phyloP scores from a whole-genome alignment of 2,797 vertebrate species.

The Eulemur rubriventer region DNA sequence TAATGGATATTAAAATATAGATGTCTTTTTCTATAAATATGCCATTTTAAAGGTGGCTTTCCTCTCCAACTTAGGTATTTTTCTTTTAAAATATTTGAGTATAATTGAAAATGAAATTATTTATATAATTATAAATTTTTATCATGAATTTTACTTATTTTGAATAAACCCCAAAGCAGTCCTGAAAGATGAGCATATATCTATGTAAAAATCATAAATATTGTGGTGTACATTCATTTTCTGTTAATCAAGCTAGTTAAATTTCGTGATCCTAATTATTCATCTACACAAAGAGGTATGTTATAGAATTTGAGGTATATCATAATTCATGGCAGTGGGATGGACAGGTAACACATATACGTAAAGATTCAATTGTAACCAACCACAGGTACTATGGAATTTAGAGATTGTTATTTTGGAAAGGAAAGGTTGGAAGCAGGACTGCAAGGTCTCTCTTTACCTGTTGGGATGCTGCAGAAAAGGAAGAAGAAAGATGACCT shows the following conservation, averaged over 20 bases:
- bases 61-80: background rate
- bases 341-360: background rate
- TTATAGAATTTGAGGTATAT: background rate
- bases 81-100: background rate
- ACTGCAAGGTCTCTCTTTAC: background rate
- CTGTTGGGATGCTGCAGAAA: background rate
- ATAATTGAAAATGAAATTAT: background rate
- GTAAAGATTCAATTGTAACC: background rate
- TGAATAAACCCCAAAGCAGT: background rate
- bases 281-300: background rate
- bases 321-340: background rate
- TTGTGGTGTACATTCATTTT: background rate
- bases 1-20: background rate
- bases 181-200: background rate
- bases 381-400: background rate
- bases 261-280: background rate
- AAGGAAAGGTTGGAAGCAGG: background rate
- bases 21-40: background rate
- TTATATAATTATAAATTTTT: background rate
- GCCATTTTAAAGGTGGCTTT: background rate
- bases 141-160: background rate
- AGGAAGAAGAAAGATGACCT: background rate
- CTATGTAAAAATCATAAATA: background rate
- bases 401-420: background rate
- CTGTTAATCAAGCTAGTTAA: background rate